Percentiles rank a stretch among this genome's conserved stretches.
These are phyloP conservation scores for Uromys caudimaculatus DNA, from an alignment of 2,797 vertebrate genomes.

Conservation along the genomic window DNA sequence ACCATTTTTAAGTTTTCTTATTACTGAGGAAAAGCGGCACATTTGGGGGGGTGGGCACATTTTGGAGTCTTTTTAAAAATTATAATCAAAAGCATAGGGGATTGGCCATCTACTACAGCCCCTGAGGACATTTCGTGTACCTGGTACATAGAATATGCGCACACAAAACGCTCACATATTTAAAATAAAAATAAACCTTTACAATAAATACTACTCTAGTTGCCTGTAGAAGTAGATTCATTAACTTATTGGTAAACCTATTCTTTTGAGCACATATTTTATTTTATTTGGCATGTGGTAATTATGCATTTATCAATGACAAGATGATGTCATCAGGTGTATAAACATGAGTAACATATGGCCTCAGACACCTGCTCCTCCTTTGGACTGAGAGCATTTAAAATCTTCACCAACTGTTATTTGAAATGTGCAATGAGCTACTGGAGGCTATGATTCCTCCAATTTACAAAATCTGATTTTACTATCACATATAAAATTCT, in stretches of 20 bases:
- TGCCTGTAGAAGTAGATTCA: neutral
- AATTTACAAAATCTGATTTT: neutral
- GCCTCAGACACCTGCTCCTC: too few species aligned
- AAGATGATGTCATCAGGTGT: neutral
- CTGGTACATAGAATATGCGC: neutral
- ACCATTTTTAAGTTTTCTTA: neutral
- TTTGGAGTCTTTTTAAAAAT: neutral
- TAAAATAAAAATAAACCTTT: neutral
- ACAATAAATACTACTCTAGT: neutral
- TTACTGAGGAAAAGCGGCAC: neutral
- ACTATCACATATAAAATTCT: neutral
- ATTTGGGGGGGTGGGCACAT: neutral
- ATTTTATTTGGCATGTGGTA: neutral
- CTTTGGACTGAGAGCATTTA: neutral
- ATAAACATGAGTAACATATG: neutral
- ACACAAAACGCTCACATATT: neutral
- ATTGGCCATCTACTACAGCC: neutral
- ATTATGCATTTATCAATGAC: neutral
- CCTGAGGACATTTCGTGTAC: neutral
- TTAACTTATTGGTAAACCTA: neutral
- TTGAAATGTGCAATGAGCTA: neutral
- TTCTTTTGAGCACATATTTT: neutral
- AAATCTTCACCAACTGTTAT: neutral
- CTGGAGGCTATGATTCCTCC: neutral
- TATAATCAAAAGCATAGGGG: neutral